These are phyloP conservation scores for Myotis lucifugus DNA, from an alignment of 2,113 vertebrate species.

Conservation along the genomic window DNA sequence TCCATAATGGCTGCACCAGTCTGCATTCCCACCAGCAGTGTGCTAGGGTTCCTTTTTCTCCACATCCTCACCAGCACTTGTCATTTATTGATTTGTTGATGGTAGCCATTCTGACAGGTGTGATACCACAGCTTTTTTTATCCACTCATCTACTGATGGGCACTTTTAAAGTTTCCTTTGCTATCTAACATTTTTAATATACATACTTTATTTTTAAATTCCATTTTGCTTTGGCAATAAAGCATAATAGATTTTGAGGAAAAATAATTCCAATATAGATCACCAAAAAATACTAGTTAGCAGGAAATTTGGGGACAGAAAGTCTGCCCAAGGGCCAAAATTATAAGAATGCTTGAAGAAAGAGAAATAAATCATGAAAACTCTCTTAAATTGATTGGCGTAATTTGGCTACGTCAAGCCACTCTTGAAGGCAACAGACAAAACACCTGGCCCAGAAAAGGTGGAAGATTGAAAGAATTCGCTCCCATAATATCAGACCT, in stretches of 20 bases:
- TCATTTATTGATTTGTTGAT: too few species aligned
- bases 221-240: neutral
- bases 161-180: neutral
- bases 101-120: too few species aligned
- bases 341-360: neutral
- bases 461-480: neutral
- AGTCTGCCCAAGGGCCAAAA: neutral
- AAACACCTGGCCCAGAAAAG: neutral
- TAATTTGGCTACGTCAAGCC: neutral
- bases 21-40: too few species aligned
- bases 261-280: neutral
- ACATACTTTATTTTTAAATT: neutral
- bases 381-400: neutral
- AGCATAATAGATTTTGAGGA: neutral
- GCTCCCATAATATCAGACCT: neutral
- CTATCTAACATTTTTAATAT: neutral
- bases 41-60: too few species aligned
- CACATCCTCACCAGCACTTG: too few species aligned
- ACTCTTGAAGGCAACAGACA: neutral
- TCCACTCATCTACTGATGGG: too few species aligned
- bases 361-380: neutral
- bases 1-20: too few species aligned
- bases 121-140: too few species aligned
- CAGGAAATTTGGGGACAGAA: neutral
- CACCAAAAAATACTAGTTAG: neutral